Base-by-base conservation (phyloP, 53 echinoderm and acorn worm species). In the Actinopyga echinites region DNA sequence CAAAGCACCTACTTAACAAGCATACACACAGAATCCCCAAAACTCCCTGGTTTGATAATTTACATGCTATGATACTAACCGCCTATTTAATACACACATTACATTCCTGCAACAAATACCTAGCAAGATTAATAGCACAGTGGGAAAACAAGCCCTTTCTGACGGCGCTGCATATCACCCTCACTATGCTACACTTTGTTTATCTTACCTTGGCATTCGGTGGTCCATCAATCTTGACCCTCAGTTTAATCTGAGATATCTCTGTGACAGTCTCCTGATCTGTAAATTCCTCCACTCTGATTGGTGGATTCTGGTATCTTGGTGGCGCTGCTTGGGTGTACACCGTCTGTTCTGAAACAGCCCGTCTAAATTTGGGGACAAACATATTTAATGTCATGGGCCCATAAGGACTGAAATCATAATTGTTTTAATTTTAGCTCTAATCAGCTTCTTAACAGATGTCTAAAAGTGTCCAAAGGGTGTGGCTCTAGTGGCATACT, bases 181-280 rank as follows among this genome's bases (percentile, higher is more conserved):
- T n/a, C n/a, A n/a, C n/a, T n/a, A n/a, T n/a, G n/a, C n/a, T n/a
- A 49, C 0, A 17, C 0, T 44, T 17, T 49, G 5, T 49, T 49
- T 17, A 37, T 6, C 57, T 61, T 26, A 89, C 89, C 89, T 89
- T 79, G 26, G 89, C 80, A 29, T 62, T 56, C 22, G 89, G 89
- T 68, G 59, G 80, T 62, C 85, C 89, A 60, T 89, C 89, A 30
- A 89, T 89, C 53, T 83, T 85, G 9, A 89, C 89, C 69, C 89
- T 85, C 7, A 89, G 89, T 38, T 89, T 89, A 68, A 89, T 89
- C 89, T 89, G 85, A 0, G 85, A 80, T 40, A 85, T 89, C 71
- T 85, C 85, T 43, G 83, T 75, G 22, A 85, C 81, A 49, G 45
- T 80, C 12, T 80, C 81, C 81, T 80, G 60, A 38, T 80, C 81